Evolutionary conservation across 2,888 invertebrate genomes (phyloP).

Genomic region (Sialis fuliginosa): DNA sequence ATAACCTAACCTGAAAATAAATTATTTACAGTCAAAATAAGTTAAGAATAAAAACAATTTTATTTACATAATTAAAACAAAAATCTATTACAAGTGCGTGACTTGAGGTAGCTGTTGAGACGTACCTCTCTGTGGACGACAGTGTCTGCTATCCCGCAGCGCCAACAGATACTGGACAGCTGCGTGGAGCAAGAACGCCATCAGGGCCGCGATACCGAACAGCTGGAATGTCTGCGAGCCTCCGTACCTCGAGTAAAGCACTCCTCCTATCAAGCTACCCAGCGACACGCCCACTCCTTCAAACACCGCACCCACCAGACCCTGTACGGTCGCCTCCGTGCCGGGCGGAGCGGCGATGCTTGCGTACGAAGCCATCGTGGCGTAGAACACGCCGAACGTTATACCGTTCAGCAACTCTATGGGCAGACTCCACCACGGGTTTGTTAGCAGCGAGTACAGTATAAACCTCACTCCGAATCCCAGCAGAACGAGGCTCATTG

Average conservation of each 20-base stretch:
- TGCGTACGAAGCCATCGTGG: conserved; percentile 78
- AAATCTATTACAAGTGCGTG: too few relatives aligned
- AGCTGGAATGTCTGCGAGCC: conserved; percentile 51
- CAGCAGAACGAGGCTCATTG: conserved; percentile 67
- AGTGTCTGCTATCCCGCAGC: too few relatives aligned
- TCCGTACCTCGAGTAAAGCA: conserved; percentile 41
- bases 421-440: conserved; percentile 72
- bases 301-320: conserved; percentile 70
- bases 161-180: too few relatives aligned
- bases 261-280: conserved; percentile 65
- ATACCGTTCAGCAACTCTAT: conserved; percentile 77
- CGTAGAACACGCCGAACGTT: conserved; percentile 75
- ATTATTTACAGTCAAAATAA: too few relatives aligned
- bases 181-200: not conserved
- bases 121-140: too few relatives aligned
- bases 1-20: too few relatives aligned
- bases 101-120: too few relatives aligned
- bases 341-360: conserved; percentile 67
- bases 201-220: conserved; percentile 40
- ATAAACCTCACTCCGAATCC: conserved; percentile 67
- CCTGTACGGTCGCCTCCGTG: conserved; percentile 77
- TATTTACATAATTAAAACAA: too few relatives aligned
- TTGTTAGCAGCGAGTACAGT: conserved; percentile 57
- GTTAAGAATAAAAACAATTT: too few relatives aligned
- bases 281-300: conserved; percentile 71